Evolutionary conservation across 2,888 invertebrate species (phyloP).

Genomic region (Boloria selene): DNA sequence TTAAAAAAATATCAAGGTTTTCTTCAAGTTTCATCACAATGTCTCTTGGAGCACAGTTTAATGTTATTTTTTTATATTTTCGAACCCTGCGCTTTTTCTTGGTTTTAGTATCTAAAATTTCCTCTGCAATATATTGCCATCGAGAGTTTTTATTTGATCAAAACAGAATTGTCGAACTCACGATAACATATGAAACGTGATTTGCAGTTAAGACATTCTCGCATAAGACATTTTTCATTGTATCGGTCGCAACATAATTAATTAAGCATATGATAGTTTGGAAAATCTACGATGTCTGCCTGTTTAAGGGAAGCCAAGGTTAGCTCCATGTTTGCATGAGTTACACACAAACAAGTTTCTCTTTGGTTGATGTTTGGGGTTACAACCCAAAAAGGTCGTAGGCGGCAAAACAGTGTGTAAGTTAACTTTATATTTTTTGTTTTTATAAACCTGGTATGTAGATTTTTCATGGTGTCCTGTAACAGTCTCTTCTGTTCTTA

Average conservation of each 20-base stretch:
- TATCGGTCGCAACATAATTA: slow-evolving; percentile 39
- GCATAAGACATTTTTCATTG: slow-evolving; percentile 38
- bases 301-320: slow-evolving; percentile 37
- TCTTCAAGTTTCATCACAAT: too few relatives aligned
- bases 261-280: slow-evolving; percentile 26
- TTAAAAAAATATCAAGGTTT: too few relatives aligned
- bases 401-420: slow-evolving; percentile 13
- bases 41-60: too few relatives aligned
- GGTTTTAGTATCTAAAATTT: slow-evolving; percentile 31
- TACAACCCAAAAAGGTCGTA: slow-evolving; percentile 18
- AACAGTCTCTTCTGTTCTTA: slow-evolving; percentile 25
- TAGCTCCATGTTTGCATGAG: slow-evolving; percentile 36
- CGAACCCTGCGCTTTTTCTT: slow-evolving; percentile 20
- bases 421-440: slow-evolving; percentile 9
- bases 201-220: not conserved
- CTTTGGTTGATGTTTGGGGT: slow-evolving; percentile 13
- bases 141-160: slow-evolving; percentile 12
- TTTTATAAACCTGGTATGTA: slow-evolving; percentile 1
- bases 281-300: slow-evolving; percentile 37
- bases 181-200: not conserved
- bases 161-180: slow-evolving; percentile 1
- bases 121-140: slow-evolving; percentile 33
- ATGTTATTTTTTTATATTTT: too few relatives aligned
- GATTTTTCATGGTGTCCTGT: not conserved
- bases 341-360: slow-evolving; percentile 36